These are phyloP conservation scores for Acrossocheilus wenchowensis DNA, from an alignment of 2,797 vertebrate genomes.

Conservation along the genomic window DNA sequence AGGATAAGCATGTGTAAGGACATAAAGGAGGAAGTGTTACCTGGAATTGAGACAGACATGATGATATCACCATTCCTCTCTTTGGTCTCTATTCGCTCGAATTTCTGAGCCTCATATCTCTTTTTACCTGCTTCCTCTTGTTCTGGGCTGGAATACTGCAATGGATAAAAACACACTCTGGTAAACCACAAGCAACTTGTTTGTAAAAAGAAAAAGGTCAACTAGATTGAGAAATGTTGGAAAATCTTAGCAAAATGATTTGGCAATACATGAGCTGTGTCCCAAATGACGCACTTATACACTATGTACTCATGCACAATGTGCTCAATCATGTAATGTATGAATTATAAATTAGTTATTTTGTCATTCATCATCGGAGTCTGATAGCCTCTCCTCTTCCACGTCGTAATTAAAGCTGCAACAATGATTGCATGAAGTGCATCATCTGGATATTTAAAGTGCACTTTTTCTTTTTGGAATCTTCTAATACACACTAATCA, in stretches of 20 bases:
- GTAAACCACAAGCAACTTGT: background rate
- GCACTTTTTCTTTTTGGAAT: background rate
- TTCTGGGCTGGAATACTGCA: conserved; percentile 82
- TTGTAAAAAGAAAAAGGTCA: background rate
- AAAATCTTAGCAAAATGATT: background rate
- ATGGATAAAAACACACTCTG: conserved; percentile 40
- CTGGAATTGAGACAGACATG: conserved; percentile 78
- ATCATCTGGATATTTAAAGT: background rate
- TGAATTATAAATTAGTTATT: too few species aligned
- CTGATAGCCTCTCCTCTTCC: too few species aligned
- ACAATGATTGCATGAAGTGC: background rate
- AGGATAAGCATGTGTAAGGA: background rate
- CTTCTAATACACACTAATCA: background rate
- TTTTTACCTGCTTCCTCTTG: conserved; percentile 88
- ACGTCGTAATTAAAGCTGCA: too few species aligned
- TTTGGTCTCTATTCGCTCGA: conserved; percentile 87
- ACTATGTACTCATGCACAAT: background rate
- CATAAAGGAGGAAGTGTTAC: conserved; percentile 68
- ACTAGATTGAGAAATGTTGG: background rate
- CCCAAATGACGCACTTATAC: background rate
- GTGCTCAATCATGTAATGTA: background rate
- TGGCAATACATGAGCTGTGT: background rate
- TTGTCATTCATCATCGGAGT: too few species aligned
- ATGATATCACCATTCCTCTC: conserved; percentile 81
- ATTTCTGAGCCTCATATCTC: conserved; percentile 92